Evolutionary conservation across 2,888 invertebrate species (phyloP), one percentile per base, ranked within the genome.

Genomic region (Epinotia nisella): DNA sequence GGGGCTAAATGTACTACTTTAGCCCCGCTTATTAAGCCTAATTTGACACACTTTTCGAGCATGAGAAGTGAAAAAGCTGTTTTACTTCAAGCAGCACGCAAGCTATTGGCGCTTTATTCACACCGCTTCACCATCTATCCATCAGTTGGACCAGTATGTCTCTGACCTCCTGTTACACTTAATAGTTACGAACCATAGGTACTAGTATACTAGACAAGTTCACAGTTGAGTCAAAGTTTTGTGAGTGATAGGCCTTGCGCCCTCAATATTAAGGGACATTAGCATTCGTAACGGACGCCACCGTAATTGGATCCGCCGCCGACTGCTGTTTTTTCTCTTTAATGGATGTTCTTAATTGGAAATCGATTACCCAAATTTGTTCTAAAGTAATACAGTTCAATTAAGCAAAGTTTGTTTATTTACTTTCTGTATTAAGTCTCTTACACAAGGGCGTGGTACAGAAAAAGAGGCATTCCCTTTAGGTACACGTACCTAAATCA

Each of bases 251-350:
- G n/a, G 35, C 35, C n/a, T n/a, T 49, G 65, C 65, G 39, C 53
- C 15, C 35, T 55, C 15, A 21, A 49, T 17, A 13, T 9, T 49
- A 3, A 2, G 39, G 39, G n/a, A 1, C 17, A 56, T 66, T 66
- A 66, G 66, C 66, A 45, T 66, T 66, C 66, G 19, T 19, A 24
- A 39, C 41, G 15, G 56, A 29, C 11, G 56, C 66, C 11, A 21
- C 11, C 21, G 66, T 56, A 56, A 66, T 56, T 65, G 65, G 45
- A 45, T 56, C 39, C 66, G 41, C 66, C 66, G 1, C n/a, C n/a
- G 35, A 35, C 66, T 51, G 11, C 7, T 17, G 9, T 56, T 55
- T 21, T 56, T 66, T 56, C 1, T 56, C 15, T 15, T 39, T 66
- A 55, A 66, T 39, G 39, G 65, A 29, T 58, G 29, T 24, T 24